Base-by-base conservation (phyloP, 2,888 invertebrate genomes). In the Pilophorus perplexus region DNA sequence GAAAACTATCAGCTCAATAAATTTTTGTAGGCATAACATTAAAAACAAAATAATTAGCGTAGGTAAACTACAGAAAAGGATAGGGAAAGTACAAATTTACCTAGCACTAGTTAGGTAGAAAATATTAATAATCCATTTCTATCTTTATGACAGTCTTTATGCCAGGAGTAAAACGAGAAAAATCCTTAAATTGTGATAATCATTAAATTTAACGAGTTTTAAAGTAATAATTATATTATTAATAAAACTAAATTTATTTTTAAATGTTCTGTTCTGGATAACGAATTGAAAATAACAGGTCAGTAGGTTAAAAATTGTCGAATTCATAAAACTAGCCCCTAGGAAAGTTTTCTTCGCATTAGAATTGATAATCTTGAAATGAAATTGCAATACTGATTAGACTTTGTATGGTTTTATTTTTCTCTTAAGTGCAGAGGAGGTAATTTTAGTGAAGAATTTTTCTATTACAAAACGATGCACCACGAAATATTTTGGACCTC, bases 181-280 rank as follows among this genome's bases (percentile, higher is more conserved):
- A 67, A 67, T 67, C 64, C 60, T 67, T 67, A 59, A 67, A 55
- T 67, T 67, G 67, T 67, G 67, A 67, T 67, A 67, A 67, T 67
- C 67, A 67, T 64, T 67, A 64, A 67, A 64, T 55, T 20, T 57
- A 67, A 67, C 60, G 64, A 57, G 55, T 57, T 67, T 44, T 46
- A 67, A 37, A 54, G 28, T 62, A 27, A 44, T 60, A 62, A 52
- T 52, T 28, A 52, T 27, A 50, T 48, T 48, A n/a, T 8, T 48
- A 48, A 20, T 12, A 38, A 55, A n/a, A 28, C 27, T 37, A 48
- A 44, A 60, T 10, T 48, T 62, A 44, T 62, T 62, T 62, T 62
- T 48, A 27, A 46, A 62, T 25, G 28, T 42, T 59, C 25, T 27
- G 42, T 59, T 55, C 22, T 10, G 27, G 12, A 38, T 55, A 18